Conservation (phyloP, 2,888 invertebrate genomes). For the Dione juno region DNA sequence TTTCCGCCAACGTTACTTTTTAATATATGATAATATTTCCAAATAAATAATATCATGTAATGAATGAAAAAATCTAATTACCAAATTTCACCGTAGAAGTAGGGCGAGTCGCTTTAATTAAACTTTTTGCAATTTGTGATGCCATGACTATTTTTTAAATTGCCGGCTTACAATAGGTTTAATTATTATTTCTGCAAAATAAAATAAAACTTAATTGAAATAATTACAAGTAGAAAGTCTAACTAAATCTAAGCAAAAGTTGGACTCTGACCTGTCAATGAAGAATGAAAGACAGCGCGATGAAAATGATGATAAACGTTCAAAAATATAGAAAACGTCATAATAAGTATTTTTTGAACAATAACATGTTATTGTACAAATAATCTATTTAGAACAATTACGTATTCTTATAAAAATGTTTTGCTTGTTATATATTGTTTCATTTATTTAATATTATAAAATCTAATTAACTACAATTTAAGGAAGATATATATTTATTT, state of each 20-base stretch:
- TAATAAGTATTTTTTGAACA: too few relatives aligned
- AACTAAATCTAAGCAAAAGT: slow-evolving; percentile 62
- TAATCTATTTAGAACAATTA: too few relatives aligned
- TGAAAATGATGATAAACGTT: slow-evolving; percentile 21
- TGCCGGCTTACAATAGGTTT: slow-evolving; percentile 14
- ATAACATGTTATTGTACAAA: too few relatives aligned
- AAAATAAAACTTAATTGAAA: not conserved
- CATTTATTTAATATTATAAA: too few relatives aligned
- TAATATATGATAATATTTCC: not conserved
- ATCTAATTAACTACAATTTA: too few relatives aligned
- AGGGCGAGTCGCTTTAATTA: slow-evolving; percentile 68
- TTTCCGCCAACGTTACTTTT: not conserved
- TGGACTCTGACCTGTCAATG: slow-evolving; percentile 77
- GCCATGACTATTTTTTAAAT: slow-evolving; percentile 61
- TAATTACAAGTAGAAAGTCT: slow-evolving; percentile 46
- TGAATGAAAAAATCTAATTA: slow-evolving; percentile 48
- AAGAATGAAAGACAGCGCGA: slow-evolving; percentile 25
- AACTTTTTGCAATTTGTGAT: slow-evolving; percentile 75
- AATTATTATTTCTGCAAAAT: slow-evolving; percentile 27
- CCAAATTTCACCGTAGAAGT: slow-evolving; percentile 74
- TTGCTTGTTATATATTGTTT: too few relatives aligned
- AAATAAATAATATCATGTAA: not conserved
- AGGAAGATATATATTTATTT: too few relatives aligned
- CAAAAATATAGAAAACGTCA: slow-evolving; percentile 9
- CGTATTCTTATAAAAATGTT: too few relatives aligned